Percentiles rank a stretch among this genome's conserved stretches.
phyloP scores from a whole-genome alignment of 2,113 vertebrate species.

The Elephas maximus region DNA sequence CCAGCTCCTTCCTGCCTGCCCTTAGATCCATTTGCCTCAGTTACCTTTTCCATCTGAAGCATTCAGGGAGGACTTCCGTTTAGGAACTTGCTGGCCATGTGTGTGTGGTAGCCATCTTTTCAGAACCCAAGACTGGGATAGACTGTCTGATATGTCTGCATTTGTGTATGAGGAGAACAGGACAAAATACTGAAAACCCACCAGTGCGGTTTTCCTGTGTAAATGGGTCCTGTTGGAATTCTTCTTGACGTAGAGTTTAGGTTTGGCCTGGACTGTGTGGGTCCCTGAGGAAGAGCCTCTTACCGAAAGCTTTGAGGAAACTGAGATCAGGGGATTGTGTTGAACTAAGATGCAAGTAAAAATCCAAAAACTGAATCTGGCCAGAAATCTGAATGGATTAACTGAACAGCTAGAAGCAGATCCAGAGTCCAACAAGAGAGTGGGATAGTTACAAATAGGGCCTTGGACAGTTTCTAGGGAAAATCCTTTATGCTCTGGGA shows the following conservation, averaged over 20 bases:
- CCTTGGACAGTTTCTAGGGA: not conserved
- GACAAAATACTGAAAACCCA: not conserved
- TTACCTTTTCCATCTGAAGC: not conserved
- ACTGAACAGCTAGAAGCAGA: not conserved
- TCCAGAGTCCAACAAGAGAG: not conserved
- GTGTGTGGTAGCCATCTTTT: not conserved
- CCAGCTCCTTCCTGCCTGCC: slow-evolving; percentile 38
- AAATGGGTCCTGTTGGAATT: not conserved
- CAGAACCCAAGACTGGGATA: not conserved
- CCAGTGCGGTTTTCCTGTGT: not conserved
- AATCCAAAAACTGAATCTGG: not conserved
- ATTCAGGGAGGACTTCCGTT: not conserved
- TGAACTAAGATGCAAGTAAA: not conserved
- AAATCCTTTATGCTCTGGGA: fast-evolving
- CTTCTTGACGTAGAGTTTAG: not conserved
- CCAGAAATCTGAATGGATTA: not conserved
- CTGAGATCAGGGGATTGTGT: not conserved
- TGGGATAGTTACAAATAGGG: not conserved
- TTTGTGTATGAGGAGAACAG: not conserved
- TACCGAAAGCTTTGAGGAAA: slow-evolving; percentile 22
- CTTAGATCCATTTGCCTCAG: not conserved
- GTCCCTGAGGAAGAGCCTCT: not conserved
- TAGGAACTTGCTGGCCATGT: fast-evolving
- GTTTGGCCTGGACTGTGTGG: not conserved
- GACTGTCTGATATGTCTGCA: fast-evolving